These are phyloP conservation scores for Drosophila mimica DNA, from an alignment of 2,888 invertebrate genomes.

Conservation along the genomic window DNA sequence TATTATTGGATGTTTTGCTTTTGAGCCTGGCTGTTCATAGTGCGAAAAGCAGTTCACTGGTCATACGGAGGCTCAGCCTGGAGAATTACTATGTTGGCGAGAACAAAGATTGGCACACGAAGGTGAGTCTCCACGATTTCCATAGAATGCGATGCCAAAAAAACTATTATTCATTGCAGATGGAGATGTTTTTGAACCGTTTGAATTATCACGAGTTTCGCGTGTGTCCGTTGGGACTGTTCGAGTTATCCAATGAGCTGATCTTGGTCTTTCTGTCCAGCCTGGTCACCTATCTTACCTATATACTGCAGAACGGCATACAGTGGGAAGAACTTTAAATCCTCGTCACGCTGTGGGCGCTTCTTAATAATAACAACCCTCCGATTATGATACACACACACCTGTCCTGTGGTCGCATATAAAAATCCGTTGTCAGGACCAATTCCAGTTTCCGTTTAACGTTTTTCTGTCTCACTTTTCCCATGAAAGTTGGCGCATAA, in stretches of 20 bases:
- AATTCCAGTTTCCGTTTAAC: conserved; percentile 68
- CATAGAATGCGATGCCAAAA: background rate
- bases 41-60: conserved; percentile 48
- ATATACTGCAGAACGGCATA: conserved; percentile 54
- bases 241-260: conserved; percentile 73
- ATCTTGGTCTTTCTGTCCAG: conserved; percentile 65
- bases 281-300: conserved; percentile 69
- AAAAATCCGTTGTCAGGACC: conserved; percentile 70
- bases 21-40: conserved; percentile 58
- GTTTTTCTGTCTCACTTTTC: conserved; percentile 68
- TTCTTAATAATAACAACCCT: conserved; percentile 41
- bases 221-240: conserved; percentile 63
- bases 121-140: conserved; percentile 33
- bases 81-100: conserved; percentile 58
- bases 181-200: conserved; percentile 68
- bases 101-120: conserved; percentile 47
- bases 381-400: conserved; percentile 38
- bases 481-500: conserved; percentile 75
- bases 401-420: conserved; percentile 59
- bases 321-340: conserved; percentile 44
- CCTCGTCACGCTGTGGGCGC: conserved; percentile 60
- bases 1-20: conserved; percentile 54
- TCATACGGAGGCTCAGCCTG: conserved; percentile 52
- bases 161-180: conserved; percentile 30
- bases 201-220: conserved; percentile 62